Conservation (phyloP, 92 coral and sea anemone species). For the Bergia puertoricense region DNA sequence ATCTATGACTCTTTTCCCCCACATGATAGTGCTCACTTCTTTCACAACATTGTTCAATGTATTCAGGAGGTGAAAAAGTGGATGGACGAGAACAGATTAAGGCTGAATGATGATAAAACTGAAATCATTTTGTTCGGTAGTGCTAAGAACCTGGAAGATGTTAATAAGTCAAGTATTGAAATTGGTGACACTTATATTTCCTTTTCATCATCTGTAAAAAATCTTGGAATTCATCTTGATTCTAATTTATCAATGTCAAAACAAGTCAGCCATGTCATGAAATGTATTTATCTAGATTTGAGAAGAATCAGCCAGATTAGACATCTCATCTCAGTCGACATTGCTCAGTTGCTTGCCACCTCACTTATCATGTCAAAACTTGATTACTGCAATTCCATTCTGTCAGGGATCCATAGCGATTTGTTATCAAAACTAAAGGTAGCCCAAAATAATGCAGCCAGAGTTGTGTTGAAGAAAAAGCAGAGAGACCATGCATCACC, state of each 20-base stretch:
- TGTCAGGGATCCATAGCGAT: not conserved
- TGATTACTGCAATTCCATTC: conserved; percentile 6
- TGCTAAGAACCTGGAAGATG: conserved; percentile 4
- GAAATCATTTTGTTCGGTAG: conserved; percentile 8
- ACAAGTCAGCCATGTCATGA: conserved; percentile 13
- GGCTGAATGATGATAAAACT: conserved; percentile 15
- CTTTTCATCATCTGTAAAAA: conserved; percentile 3
- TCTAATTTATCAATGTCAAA: conserved; percentile 4
- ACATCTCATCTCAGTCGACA: conserved; percentile 13
- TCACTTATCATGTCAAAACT: conserved; percentile 6
- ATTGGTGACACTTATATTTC: conserved; percentile 6
- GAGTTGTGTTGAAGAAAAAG: conserved; percentile 11
- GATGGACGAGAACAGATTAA: conserved; percentile 16
- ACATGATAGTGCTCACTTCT: conserved; percentile 5
- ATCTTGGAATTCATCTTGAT: conserved; percentile 14
- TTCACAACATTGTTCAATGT: conserved; percentile 20
- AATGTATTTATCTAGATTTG: conserved; percentile 17
- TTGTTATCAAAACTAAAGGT: not conserved
- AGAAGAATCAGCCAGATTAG: conserved; percentile 13
- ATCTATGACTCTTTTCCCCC: conserved; percentile 14
- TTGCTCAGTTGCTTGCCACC: conserved; percentile 9
- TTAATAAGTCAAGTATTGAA: conserved; percentile 9
- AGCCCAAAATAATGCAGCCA: conserved; percentile 22
- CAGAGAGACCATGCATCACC: conserved; percentile 2
- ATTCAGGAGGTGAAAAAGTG: conserved; percentile 3